Evolutionary conservation across 2,113 vertebrate species (phyloP), one percentile per base, ranked within the genome.

Genomic region (Glaucomys volans): DNA sequence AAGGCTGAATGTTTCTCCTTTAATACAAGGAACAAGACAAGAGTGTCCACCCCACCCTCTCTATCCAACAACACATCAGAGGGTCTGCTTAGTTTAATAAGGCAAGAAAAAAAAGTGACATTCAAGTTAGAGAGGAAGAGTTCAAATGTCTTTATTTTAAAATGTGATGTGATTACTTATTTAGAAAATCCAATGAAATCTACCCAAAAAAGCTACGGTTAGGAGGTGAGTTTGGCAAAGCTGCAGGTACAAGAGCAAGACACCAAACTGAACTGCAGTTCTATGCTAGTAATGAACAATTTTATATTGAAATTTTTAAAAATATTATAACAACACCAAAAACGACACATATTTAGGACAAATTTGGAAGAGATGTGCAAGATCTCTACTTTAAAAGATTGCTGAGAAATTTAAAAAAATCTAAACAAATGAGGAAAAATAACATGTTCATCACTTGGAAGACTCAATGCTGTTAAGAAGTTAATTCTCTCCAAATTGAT

Each of bases 341-440:
- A 57, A 40, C 37, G 94, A 22, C 26, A 97, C 84, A 64, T 59
- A 91, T 16, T 90, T 91, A 84, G 37, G 35, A 76, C 54, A 86
- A 52, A 93, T 81, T 30, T 92, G 42, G 47, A 87, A 95, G 92
- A 86, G 44, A 71, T 91, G 67, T 66, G 2, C 9, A 83, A 86
- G 13, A 62, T 50, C 40, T 94, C 8, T 66, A 95, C 8, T 89
- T 91, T 66, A 66, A 72, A 76, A 79, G 40, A 82, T 2, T 87
- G 16, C n/a, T 87, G 32, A 93, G 54, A 89, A 86, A 91, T 74
- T 52, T 72, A 77, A 52, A 30, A 93, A 83, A 69, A 54, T 50
- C 52, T 54, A 77, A 64, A 44, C 30, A 81, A 87, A 90, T 35
- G 40, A 17, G 52, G 28, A 97, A 37, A 95, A 72, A 71, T 42